These are phyloP conservation scores for Eupithecia subfuscata DNA, from an alignment of 2,888 invertebrate genomes.

Conservation along the genomic window DNA sequence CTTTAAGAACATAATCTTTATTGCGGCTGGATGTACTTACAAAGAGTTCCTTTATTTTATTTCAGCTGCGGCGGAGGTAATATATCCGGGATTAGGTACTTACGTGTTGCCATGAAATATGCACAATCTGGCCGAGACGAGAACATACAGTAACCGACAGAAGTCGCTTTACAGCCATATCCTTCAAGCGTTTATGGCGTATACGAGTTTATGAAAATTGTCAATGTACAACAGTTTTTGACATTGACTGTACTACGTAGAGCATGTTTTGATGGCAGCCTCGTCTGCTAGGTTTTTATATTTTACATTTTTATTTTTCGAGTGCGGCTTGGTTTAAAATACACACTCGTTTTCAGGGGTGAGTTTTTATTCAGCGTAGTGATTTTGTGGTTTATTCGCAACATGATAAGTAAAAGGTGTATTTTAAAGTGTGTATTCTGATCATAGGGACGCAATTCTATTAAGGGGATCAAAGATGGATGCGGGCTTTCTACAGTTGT, in stretches of 20 bases:
- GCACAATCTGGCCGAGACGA: slow-evolving; percentile 55
- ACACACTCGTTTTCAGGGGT: background rate
- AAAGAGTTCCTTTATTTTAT: slow-evolving; percentile 67
- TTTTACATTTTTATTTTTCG: slow-evolving; percentile 40
- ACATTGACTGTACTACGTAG: background rate
- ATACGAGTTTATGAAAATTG: background rate
- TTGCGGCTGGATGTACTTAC: slow-evolving; percentile 61
- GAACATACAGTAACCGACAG: background rate
- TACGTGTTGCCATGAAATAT: slow-evolving; percentile 36
- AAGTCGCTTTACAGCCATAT: background rate
- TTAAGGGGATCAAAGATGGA: too few species aligned
- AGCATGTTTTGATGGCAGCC: slow-evolving; percentile 48
- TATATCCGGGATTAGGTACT: slow-evolving; percentile 57
- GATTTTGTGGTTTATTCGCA: background rate
- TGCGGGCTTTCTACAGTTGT: too few species aligned
- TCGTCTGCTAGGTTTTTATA: slow-evolving; percentile 42
- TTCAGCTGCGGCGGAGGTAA: slow-evolving; percentile 56
- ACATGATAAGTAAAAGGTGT: background rate
- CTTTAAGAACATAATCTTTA: slow-evolving; percentile 75
- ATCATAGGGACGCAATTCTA: too few species aligned
- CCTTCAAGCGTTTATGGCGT: background rate
- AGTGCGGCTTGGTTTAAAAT: slow-evolving; percentile 10
- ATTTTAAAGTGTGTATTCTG: background rate
- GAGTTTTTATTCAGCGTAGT: slow-evolving; percentile 8
- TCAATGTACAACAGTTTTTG: background rate